Evolutionary conservation across 2,888 invertebrate genomes (phyloP), one percentile per base, ranked within the genome.

Genomic region (Coremacera marginata): DNA sequence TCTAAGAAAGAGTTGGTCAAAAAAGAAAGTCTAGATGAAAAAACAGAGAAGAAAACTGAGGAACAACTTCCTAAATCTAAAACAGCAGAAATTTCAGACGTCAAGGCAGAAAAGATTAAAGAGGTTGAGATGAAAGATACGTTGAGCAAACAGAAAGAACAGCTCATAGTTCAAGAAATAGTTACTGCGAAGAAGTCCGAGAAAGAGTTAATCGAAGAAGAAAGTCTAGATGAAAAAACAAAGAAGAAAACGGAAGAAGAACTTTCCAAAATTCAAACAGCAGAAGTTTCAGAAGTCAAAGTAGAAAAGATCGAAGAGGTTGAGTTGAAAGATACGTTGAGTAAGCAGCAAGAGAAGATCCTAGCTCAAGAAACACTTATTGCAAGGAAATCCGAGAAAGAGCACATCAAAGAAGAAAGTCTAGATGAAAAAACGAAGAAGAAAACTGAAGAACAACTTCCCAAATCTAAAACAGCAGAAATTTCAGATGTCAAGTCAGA

Each of bases 51-150:
- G 51, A 22, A 27, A 19, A 67, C 68, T 7, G 16, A 27, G 8
- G 8, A 79, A 3, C 51, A 75, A 19, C 37, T 37, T 7, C 8
- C 37, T 7, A 57, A 57, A 25, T 5, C 57, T 9, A 25, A 57
- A 25, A 57, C n/a, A 57, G 19, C 57, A 25, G 57, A 57, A 57
- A 16, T 57, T 57, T 57, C 57, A 19, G 57, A 57, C 31, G 44
- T 51, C 16, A 79, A 83, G 76, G 52, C 68, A n/a, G 55, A 78
- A 70, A 74, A 82, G 70, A 27, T 49, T 9, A 67, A 79, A 74
- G 19, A 25, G 67, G 63, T 9, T 8, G 37, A 37, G 1, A 37
- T 37, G 37, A 37, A 37, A 37, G 37, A 37, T 8, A 8, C 5
- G 8, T 37, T 8, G 8, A 37, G 8, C 1, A 37, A 37, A 37